Evolutionary conservation across 2,888 invertebrate genomes (phyloP).

Genomic region (Plusia festucae): DNA sequence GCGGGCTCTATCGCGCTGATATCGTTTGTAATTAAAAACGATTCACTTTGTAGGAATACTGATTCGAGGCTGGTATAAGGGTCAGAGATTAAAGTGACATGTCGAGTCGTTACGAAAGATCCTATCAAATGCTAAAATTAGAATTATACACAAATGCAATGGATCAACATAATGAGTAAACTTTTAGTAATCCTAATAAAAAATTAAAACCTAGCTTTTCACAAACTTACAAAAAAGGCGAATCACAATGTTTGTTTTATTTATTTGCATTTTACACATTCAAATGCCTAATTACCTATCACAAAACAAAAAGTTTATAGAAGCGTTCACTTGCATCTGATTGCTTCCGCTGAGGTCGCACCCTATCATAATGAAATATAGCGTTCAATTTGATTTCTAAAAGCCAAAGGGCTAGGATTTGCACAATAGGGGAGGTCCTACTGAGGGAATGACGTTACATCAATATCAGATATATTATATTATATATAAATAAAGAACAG

Average conservation of each 20-base stretch:
- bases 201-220: background rate
- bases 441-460: slow-evolving; percentile 1
- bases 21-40: slow-evolving; percentile 73
- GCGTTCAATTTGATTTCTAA: background rate
- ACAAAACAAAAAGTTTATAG: no score
- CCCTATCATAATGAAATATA: slow-evolving; percentile 4
- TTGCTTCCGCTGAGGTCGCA: slow-evolving; percentile 4
- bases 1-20: slow-evolving; percentile 79
- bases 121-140: no score
- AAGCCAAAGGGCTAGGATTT: background rate
- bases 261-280: no score
- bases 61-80: slow-evolving; percentile 25
- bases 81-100: slow-evolving; percentile 5
- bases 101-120: no score
- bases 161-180: no score
- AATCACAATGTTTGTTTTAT: background rate
- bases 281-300: no score
- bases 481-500: no score
- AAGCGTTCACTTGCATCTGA: slow-evolving; percentile 5
- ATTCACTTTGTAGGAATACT: slow-evolving; percentile 38
- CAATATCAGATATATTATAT: slow-evolving; percentile 4
- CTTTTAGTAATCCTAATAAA: no score
- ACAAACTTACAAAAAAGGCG: background rate
- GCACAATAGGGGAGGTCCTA: slow-evolving; percentile 4
- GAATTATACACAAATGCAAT: no score